Evolutionary conservation across 2,888 invertebrate species (phyloP).

Genomic region (Drosophila nigricruria): DNA sequence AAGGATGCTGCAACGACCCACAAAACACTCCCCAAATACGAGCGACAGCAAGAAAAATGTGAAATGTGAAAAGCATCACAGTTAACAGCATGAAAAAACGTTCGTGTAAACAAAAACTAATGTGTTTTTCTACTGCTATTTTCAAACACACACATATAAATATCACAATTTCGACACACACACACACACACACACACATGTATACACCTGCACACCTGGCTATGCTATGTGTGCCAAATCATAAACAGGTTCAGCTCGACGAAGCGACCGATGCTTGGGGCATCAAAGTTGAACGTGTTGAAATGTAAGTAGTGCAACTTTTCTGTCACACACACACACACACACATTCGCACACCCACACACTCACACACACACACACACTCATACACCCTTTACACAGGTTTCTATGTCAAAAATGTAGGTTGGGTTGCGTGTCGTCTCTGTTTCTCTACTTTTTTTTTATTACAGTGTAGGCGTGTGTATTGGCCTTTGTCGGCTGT

Average conservation of each 20-base stretch:
- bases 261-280: slow-evolving; percentile 97
- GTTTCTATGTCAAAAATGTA: slow-evolving; percentile 67
- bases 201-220: slow-evolving; percentile 56
- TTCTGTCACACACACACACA: slow-evolving; percentile 37
- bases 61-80: slow-evolving; percentile 51
- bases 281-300: slow-evolving; percentile 97
- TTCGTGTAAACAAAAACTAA: slow-evolving; percentile 79
- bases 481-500: slow-evolving; percentile 66
- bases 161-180: slow-evolving; percentile 18
- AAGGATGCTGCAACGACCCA: slow-evolving; percentile 78
- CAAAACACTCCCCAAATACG: slow-evolving; percentile 50
- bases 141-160: slow-evolving; percentile 38
- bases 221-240: slow-evolving; percentile 68
- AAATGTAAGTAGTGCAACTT: slow-evolving; percentile 91
- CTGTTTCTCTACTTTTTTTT: slow-evolving; percentile 11
- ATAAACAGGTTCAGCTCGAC: slow-evolving; percentile 89
- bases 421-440: slow-evolving; percentile 23
- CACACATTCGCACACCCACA: slow-evolving; percentile 19
- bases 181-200: slow-evolving; percentile 24
- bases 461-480: slow-evolving; percentile 31
- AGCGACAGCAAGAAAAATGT: slow-evolving; percentile 36
- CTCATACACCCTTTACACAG: slow-evolving; percentile 21
- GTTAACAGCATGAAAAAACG: slow-evolving; percentile 70
- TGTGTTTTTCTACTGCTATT: slow-evolving; percentile 80
- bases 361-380: slow-evolving; percentile 12